These are phyloP conservation scores for Grapholita molesta DNA, from an alignment of 1,140 invertebrate species.

Conservation along the genomic window DNA sequence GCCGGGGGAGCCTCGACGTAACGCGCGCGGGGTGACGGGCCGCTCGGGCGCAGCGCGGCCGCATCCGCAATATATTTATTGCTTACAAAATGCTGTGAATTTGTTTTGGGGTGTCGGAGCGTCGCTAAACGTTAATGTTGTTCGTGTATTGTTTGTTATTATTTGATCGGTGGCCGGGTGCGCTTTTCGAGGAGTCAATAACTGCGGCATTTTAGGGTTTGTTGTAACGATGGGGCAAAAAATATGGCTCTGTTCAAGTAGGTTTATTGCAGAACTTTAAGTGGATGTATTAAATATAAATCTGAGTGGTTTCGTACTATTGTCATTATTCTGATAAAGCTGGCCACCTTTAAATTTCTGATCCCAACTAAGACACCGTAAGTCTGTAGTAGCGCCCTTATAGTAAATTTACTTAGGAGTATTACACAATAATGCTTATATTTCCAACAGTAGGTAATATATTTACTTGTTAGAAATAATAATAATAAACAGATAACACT, in stretches of 20 bases:
- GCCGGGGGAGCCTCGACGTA: constrained; percentile 32
- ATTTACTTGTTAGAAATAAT: no score
- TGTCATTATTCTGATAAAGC: no score
- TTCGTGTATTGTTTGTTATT: constrained; percentile 43
- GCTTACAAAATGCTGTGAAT: constrained; percentile 40
- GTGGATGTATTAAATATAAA: not conserved
- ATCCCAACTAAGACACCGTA: no score
- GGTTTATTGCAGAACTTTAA: not conserved
- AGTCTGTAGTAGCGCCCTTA: no score
- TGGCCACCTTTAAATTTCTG: no score
- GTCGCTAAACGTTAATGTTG: constrained; percentile 41
- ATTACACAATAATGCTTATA: no score
- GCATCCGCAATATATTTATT: constrained; percentile 43
- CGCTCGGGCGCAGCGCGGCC: constrained; percentile 20
- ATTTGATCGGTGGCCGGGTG: constrained; percentile 42
- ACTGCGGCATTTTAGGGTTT: constrained; percentile 18
- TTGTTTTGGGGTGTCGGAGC: constrained; percentile 52
- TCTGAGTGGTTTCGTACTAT: not conserved
- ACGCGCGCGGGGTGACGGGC: constrained; percentile 28
- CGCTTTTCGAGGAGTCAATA: constrained; percentile 29
- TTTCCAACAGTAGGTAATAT: no score
- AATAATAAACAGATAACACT: no score
- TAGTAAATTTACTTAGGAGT: no score
- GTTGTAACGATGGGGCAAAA: constrained; percentile 29
- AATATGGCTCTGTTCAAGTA: not conserved